phyloP scores from a whole-genome alignment of 2,888 invertebrate species.

The Hedya salicella region DNA sequence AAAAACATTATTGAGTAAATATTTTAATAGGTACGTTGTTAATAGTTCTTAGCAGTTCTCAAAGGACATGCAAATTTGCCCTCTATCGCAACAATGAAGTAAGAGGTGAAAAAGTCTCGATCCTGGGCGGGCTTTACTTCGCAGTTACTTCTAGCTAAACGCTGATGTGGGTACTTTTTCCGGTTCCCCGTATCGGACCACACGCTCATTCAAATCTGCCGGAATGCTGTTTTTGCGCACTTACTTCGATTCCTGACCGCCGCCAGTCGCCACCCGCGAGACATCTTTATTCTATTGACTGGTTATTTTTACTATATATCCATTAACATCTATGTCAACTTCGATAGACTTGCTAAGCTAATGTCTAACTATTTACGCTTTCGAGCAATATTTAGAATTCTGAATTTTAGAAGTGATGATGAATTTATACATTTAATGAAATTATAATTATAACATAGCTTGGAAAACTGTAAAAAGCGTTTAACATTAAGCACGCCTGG shows the following conservation, averaged over 20 bases:
- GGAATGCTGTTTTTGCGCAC: conserved; percentile 40
- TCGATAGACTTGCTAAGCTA: no score
- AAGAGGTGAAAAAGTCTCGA: conserved; percentile 14
- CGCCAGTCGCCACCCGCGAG: conserved; percentile 29
- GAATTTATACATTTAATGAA: no score
- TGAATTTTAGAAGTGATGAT: no score
- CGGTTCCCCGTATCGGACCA: conserved; percentile 42
- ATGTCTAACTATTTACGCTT: no score
- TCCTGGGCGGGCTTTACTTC: conserved; percentile 26
- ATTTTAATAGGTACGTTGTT: no score
- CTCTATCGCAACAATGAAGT: conserved; percentile 13
- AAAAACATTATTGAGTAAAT: no score
- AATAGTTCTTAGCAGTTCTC: neutral
- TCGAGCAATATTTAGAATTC: no score
- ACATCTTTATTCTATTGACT: conserved; percentile 13
- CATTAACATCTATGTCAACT: neutral
- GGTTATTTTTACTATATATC: neutral
- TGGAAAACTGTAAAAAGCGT: no score
- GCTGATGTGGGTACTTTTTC: conserved; percentile 31
- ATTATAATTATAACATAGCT: no score
- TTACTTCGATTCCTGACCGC: conserved; percentile 15
- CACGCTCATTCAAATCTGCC: conserved; percentile 34
- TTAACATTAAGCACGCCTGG: no score
- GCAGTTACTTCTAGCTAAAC: conserved; percentile 16
- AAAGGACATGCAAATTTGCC: neutral